Base-by-base conservation (phyloP, 30 jellyfish, hydroid and myxozoan species). In the Chrysaora quinquecirrha region DNA sequence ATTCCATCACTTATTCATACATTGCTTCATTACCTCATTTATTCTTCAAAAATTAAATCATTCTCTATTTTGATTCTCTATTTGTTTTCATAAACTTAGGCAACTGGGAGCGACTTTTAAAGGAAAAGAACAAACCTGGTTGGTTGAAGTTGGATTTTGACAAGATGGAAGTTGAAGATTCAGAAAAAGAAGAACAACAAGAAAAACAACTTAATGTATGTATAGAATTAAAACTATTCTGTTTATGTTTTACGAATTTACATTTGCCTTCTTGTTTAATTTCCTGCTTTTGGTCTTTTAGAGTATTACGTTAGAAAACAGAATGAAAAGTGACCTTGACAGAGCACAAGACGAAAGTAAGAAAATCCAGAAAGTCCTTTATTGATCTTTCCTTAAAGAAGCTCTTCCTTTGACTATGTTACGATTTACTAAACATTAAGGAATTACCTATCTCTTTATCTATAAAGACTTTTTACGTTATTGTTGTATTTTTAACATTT, bases 131-230 rank as follows among this genome's bases (percentile, higher is more conserved):
- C 52, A 95, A 95, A 81, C 99, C 99, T 23, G 99, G 84, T 7
- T 95, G 99, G 99, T 80, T 95, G 82, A 88, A 79, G 66, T 19
- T 95, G n/a, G 97, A 95, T 85, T 95, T 95, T 73, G 99, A 95
- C 48, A 84, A 85, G 49, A 84, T 96, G 97, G 79, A 73, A 22
- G 25, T 84, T 61, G 97, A 88, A 24, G 99, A 95, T 66, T 73
- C 87, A 2, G 95, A 84, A 29, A 31, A 47, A 11, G 95, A 84
- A 18, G 87, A 84, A 25, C 64, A 21, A 14, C 64, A 21, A 14
- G 76, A 73, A 27, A 56, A 82, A 33, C 67, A 84, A 43, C 50
- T 72, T 1, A 48, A 84, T 43, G 95, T 72, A 54, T 30, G 54
- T 38, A 38, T 38, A 3, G 14, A 38, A 3, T 3, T 38, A 14